Evolutionary conservation across 2,113 vertebrate genomes (phyloP), one percentile per base, ranked within the genome.

Genomic region (Labrus mixtus): DNA sequence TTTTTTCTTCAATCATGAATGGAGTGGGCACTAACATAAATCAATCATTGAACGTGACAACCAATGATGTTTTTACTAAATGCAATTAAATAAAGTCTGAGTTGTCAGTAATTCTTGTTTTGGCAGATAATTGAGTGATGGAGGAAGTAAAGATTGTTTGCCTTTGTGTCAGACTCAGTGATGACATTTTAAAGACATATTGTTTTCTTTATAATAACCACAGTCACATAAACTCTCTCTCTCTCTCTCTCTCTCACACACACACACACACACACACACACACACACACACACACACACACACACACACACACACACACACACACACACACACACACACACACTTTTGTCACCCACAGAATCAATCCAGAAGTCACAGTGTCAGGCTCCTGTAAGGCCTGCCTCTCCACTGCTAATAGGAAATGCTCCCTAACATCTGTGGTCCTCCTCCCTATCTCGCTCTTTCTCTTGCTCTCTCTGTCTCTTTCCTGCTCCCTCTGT

Each of bases 391-490:
- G 67, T 76, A 73, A 78, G 64, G 56, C 71, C 83, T 50, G 67
- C 59, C 78, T 78, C 79, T 68, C 56, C 46, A 6, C 74, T 79
- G 73, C 72, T 90, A 87, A 91, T 87, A 80, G 85, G 86, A 90
- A 90, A 86, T 84, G 75, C 81, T 85, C 58, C 65, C 79, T 77
- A 87, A 87, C 90, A 89, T 86, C 84, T 89, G 86, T 83, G 87
- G 73, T 86, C 87, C 82, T 77, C 60, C 22, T 85, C 74, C 53
- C 43, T 75, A 68, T 64, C 46, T 19, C 73, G 75, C 55, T 19
- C 69, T 33, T 33, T 68, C 29, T 36, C 39, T 54, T 73, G 59
- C 70, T 46, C 53, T 25, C 57, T 3, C 64, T 16, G 45, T 48
- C 50, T 67, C 76, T 57, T 48, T 43, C 46, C 16, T n/a, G 15